Percentiles rank a stretch among this genome's conserved stretches.
These are phyloP conservation scores for Drosophila leonis DNA, from an alignment of 2,888 invertebrate species.

Conservation along the genomic window DNA sequence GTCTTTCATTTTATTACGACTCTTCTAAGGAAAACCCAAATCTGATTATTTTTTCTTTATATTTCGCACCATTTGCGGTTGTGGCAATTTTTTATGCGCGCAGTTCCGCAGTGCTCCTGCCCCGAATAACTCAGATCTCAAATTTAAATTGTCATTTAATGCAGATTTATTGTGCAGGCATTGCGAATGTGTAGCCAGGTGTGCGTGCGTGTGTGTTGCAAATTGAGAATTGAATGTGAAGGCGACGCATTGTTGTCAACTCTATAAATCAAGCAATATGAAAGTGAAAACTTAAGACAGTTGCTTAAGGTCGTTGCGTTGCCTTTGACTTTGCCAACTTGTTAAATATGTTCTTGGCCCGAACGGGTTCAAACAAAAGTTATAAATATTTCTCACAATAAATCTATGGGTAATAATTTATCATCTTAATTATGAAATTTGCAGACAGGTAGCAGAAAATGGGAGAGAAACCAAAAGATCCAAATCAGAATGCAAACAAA, in stretches of 20 bases:
- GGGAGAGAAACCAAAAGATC: not conserved
- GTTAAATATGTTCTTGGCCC: conserved; percentile 58
- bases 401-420: conserved; percentile 58
- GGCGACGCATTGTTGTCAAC: conserved; percentile 7
- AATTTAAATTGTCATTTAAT: conserved; percentile 53
- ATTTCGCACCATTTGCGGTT: conserved; percentile 20
- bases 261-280: conserved; percentile 9
- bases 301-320: not conserved
- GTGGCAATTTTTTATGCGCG: conserved; percentile 20
- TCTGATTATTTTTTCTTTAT: not conserved
- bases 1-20: conserved; percentile 11
- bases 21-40: not conserved
- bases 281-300: conserved; percentile 33
- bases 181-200: conserved; percentile 4
- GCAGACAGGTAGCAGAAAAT: conserved; percentile 8
- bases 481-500: not conserved
- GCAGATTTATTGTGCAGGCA: conserved; percentile 49
- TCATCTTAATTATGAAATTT: conserved; percentile 57
- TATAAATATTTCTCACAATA: conserved; percentile 52
- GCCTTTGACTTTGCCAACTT: conserved; percentile 7
- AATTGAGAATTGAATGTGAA: conserved; percentile 57
- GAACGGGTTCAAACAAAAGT: conserved; percentile 26
- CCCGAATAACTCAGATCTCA: not conserved
- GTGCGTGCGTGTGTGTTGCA: conserved; percentile 18
- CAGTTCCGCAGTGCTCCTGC: not conserved